Conservation (phyloP, 2,888 invertebrate genomes). For the Capitulum mitella region DNA sequence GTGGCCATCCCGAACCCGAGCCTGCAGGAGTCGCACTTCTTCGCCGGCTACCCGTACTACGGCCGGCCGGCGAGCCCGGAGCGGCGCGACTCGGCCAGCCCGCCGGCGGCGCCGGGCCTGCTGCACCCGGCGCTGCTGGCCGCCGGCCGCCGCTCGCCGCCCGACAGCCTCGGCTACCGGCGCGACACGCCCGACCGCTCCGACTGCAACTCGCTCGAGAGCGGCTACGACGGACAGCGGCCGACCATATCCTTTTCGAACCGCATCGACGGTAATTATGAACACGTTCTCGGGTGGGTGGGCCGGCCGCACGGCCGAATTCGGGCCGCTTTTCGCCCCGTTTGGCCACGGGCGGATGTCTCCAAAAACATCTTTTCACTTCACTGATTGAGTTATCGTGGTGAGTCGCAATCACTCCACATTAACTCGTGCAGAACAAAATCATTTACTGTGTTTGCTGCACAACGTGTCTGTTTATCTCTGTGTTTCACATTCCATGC, state of each 20-base stretch:
- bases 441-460: background rate
- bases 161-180: conserved; percentile 35
- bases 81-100: conserved; percentile 58
- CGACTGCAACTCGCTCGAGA: conserved; percentile 85
- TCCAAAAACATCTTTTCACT: too few relatives aligned
- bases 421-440: too few relatives aligned
- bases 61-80: conserved; percentile 55
- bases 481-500: too few relatives aligned
- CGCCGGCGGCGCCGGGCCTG: conserved; percentile 64
- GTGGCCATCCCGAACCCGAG: conserved; percentile 95
- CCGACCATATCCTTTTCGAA: conserved; percentile 87
- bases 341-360: too few relatives aligned
- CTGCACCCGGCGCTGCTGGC: conserved; percentile 77
- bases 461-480: too few relatives aligned
- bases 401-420: too few relatives aligned
- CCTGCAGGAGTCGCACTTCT: conserved; percentile 87
- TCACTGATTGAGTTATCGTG: too few relatives aligned
- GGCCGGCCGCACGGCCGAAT: too few relatives aligned
- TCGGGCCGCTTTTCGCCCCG: too few relatives aligned
- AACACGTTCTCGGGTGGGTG: too few relatives aligned
- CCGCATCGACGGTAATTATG: conserved; percentile 5
- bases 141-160: conserved; percentile 47
- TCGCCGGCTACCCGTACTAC: conserved; percentile 84
- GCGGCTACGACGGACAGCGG: conserved; percentile 84
- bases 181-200: conserved; percentile 65